Evolutionary conservation across 2,797 vertebrate species (phyloP).

Genomic region (Rhynchonycteris naso): DNA sequence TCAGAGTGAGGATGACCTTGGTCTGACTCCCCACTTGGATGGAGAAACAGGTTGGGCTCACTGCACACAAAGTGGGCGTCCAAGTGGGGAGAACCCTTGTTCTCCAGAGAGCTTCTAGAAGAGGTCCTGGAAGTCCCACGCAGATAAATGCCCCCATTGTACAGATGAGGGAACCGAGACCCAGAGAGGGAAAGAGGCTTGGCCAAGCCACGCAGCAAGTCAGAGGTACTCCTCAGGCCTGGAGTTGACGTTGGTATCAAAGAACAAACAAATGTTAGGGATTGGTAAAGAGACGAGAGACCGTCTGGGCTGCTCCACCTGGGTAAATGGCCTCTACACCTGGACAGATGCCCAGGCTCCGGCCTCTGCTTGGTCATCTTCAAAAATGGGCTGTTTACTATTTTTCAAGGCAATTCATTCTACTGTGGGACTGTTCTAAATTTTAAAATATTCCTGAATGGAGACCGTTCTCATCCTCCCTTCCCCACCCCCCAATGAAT

Average conservation of each 20-base stretch:
- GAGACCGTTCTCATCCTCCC: neutral
- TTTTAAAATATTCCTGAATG: neutral
- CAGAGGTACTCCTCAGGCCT: neutral
- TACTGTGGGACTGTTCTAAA: neutral
- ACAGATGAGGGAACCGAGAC: neutral
- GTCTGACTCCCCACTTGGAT: neutral
- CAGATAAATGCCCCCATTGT: neutral
- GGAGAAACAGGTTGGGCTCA: neutral
- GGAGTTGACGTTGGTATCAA: neutral
- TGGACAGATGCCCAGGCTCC: neutral
- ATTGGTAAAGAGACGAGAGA: neutral
- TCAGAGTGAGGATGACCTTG: neutral
- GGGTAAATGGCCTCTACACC: neutral
- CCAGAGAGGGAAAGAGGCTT: neutral
- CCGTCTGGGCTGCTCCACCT: too few species aligned
- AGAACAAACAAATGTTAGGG: neutral
- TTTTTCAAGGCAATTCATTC: neutral
- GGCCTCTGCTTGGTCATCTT: neutral
- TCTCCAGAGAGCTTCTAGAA: neutral
- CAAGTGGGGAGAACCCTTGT: fast-evolving
- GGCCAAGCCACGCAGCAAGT: neutral
- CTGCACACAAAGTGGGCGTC: neutral
- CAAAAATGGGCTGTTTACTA: neutral
- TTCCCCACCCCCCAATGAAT: fast-evolving
- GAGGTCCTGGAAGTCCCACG: neutral